phyloP scores from a whole-genome alignment of 2,888 invertebrate species.

The Napeogenes inachia region DNA sequence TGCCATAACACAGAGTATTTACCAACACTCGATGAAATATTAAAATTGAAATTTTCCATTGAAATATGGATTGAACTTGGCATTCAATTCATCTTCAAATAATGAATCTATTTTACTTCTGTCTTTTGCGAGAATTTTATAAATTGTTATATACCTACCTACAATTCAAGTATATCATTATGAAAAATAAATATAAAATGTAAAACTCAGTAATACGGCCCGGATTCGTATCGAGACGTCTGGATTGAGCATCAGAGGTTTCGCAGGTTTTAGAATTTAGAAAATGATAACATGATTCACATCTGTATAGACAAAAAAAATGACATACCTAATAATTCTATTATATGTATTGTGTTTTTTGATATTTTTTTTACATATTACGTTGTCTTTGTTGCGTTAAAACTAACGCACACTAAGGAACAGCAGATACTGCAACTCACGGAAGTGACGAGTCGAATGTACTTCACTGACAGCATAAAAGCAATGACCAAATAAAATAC shows the following conservation, averaged over 20 bases:
- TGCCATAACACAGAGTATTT: slow-evolving; percentile 10
- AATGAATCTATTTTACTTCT: slow-evolving; percentile 1
- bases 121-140: slow-evolving; percentile 1
- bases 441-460: not conserved
- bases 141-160: not conserved
- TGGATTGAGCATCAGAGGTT: too few species aligned
- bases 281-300: too few species aligned
- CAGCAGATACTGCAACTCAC: not conserved
- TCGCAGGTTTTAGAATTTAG: too few species aligned
- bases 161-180: too few species aligned
- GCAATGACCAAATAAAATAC: slow-evolving; percentile 11
- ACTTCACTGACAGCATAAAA: not conserved
- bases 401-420: slow-evolving; percentile 6
- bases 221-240: too few species aligned
- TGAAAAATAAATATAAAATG: too few species aligned
- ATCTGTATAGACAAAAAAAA: too few species aligned
- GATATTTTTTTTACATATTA: too few species aligned
- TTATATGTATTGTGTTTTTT: too few species aligned
- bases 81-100: not conserved
- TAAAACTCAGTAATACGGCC: too few species aligned
- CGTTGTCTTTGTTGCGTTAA: not conserved
- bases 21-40: slow-evolving; percentile 18
- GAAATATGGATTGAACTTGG: slow-evolving; percentile 11
- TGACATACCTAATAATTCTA: too few species aligned
- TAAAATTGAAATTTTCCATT: slow-evolving; percentile 11